A percentile compares a stretch with the other conserved stretches of the same genome.
These are phyloP conservation scores for Ennomos erosarius DNA, from an alignment of 2,888 invertebrate genomes.

Conservation along the genomic window DNA sequence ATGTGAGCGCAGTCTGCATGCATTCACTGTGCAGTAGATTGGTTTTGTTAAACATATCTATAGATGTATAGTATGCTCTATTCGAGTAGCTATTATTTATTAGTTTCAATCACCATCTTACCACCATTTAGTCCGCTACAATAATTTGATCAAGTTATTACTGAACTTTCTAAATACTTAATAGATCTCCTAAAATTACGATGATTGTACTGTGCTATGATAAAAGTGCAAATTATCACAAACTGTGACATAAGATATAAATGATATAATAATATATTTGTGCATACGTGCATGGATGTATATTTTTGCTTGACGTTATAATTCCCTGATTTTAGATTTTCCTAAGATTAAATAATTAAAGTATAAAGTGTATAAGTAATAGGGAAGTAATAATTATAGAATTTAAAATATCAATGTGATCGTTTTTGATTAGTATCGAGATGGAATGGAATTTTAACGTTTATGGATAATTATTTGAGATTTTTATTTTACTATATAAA, in stretches of 20 bases:
- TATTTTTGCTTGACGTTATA: constrained; percentile 9
- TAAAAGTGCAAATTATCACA: constrained; percentile 35
- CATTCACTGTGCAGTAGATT: too few species aligned
- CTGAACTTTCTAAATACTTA: not conserved
- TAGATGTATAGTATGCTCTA: too few species aligned
- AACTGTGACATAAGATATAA: constrained; percentile 7
- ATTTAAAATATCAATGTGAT: not conserved
- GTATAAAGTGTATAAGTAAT: not conserved
- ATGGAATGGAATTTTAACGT: not conserved
- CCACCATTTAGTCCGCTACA: too few species aligned
- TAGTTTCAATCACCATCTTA: too few species aligned
- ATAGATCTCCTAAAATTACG: constrained; percentile 40
- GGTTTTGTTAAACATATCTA: too few species aligned
- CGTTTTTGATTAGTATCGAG: not conserved
- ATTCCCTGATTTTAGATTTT: too few species aligned
- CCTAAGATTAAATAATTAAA: too few species aligned
- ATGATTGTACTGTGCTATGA: constrained; percentile 45
- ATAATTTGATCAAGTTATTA: not conserved
- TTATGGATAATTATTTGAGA: not conserved
- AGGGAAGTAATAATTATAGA: not conserved
- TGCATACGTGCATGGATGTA: constrained; percentile 1
- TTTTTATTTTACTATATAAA: too few species aligned
- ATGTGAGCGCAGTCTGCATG: too few species aligned
- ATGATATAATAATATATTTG: constrained; percentile 1
- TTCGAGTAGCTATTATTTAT: too few species aligned